Base-by-base conservation (phyloP, 2,113 vertebrate genomes). In the Barbus barbus region DNA sequence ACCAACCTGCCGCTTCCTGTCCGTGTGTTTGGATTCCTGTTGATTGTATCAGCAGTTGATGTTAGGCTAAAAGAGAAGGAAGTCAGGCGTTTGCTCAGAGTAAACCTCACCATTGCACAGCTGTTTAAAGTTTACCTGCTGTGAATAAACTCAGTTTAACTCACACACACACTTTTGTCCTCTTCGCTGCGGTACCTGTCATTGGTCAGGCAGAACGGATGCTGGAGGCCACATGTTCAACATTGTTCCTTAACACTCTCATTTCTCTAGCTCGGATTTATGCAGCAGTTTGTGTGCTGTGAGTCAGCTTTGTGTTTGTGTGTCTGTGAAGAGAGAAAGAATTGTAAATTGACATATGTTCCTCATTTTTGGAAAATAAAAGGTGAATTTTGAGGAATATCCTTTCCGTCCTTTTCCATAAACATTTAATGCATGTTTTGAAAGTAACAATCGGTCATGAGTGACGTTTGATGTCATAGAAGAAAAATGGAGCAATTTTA, bases 41-140 rank as follows among this genome's bases (percentile, higher is more conserved):
- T 26, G 76, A 89, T 77, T 0, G 20, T 85, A 76, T 60, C 71
- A 71, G 75, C 63, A 58, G 92, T 94, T 94, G 93, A 94, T 88
- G 89, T 90, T 86, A 65, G 1, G 61, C 81, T 81, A 75, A 85
- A 90, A 41, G 88, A 89, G 84, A 63, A 89, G 92, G 93, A 93
- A 94, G 92, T 86, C 89, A 85, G 90, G 86, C 87, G 91, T 93
- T 94, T 94, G 93, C 69, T 67, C 87, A 90, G 87, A 90, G 88
- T 95, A 94, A 93, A 94, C 93, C 84, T 87, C 46, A 61, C 77
- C 22, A 91, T 86, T 88, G 88, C 76, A 87, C 91, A 92, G 92
- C 90, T 91, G 91, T 87, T 75, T 67, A 69, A 86, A 87, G 92
- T 94, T 92, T 92, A 94, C 93, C 93, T 93, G 92, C 86, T 88